phyloP scores from a whole-genome alignment of 1,140 invertebrate species.

The Anthonomus grandis region DNA sequence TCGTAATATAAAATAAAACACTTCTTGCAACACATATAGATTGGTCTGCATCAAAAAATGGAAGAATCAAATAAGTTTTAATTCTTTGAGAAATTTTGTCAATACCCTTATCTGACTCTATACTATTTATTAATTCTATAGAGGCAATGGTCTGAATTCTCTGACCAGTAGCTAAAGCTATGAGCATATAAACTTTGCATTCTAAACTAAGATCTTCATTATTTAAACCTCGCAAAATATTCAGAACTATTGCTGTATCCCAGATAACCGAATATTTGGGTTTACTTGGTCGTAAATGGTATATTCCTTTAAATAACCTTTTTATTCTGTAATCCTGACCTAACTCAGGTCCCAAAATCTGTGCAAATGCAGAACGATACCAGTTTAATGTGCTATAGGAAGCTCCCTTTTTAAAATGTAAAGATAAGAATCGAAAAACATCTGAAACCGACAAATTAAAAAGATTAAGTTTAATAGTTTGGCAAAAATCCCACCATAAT shows the following conservation, averaged over 20 bases:
- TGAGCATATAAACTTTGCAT: slow-evolving; percentile 17
- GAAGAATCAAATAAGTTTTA: neutral
- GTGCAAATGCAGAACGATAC: neutral
- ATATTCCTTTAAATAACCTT: slow-evolving; percentile 37
- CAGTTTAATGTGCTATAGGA: neutral
- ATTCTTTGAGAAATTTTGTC: neutral
- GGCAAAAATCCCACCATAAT: neutral
- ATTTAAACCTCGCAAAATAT: slow-evolving; percentile 9
- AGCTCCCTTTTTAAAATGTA: neutral
- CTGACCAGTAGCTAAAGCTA: slow-evolving; percentile 25
- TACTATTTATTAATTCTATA: slow-evolving; percentile 5
- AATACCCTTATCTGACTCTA: neutral
- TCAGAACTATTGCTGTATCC: slow-evolving; percentile 25
- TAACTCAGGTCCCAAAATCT: neutral
- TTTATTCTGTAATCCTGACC: slow-evolving; percentile 12
- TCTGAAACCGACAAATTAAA: neutral
- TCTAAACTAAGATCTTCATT: slow-evolving; percentile 11
- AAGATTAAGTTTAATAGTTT: neutral
- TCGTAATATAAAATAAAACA: neutral
- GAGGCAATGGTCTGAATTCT: slow-evolving; percentile 5
- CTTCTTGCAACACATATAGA: neutral
- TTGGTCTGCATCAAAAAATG: neutral
- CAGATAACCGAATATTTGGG: slow-evolving; percentile 35
- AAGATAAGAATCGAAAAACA: neutral
- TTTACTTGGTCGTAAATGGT: no score